Percentiles rank a stretch among this genome's conserved stretches.
Conservation (phyloP, 2,797 vertebrate species). For the Enteromius argenteus region DNA sequence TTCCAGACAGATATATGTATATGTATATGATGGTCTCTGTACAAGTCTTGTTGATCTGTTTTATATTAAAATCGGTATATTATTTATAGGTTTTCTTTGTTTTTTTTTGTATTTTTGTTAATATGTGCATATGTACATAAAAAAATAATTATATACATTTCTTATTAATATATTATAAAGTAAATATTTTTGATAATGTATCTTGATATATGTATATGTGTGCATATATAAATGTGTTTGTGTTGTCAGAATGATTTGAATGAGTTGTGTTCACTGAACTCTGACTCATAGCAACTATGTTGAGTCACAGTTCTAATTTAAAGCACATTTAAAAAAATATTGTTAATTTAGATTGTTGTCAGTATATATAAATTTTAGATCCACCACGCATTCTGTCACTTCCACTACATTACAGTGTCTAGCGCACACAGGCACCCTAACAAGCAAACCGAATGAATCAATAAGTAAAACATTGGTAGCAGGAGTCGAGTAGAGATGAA, state of each 20-base stretch:
- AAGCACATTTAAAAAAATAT: background rate
- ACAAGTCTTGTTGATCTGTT: background rate
- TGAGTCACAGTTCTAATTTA: constrained; percentile 11
- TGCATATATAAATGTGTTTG: too few relatives aligned
- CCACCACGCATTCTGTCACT: background rate
- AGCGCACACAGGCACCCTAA: constrained; percentile 11
- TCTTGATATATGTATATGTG: too few relatives aligned
- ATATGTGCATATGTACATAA: background rate
- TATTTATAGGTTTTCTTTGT: background rate
- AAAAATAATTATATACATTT: too few relatives aligned
- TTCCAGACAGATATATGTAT: too few relatives aligned
- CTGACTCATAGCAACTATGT: background rate
- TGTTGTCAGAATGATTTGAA: background rate
- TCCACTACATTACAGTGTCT: background rate
- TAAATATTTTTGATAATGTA: background rate
- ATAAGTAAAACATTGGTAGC: constrained; percentile 15
- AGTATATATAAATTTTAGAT: background rate
- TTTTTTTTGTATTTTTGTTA: background rate
- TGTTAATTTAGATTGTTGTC: background rate
- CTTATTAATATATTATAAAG: too few relatives aligned
- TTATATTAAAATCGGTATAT: background rate
- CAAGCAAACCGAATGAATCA: constrained; percentile 27
- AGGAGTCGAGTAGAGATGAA: constrained; percentile 32
- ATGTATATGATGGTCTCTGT: background rate
- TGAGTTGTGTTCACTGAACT: background rate